Evolutionary conservation across 1,140 invertebrate species (phyloP), one percentile per base, ranked within the genome.

Genomic region (Drosophila quadrilineata): DNA sequence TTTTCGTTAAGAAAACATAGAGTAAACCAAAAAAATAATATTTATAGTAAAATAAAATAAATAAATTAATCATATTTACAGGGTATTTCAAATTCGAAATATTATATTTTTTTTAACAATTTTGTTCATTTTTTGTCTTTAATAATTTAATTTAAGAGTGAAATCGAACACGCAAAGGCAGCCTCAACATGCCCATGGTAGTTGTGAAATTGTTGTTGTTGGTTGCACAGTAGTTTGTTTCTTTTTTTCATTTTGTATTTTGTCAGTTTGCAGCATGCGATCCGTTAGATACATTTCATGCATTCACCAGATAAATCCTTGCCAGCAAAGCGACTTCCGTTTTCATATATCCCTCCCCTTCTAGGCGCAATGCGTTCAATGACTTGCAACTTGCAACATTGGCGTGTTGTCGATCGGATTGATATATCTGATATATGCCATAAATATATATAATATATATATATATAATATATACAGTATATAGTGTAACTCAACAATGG

Each of bases 111-210:
- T 9, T 17, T 21, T 21, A 36, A 35, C 24, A 9, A 1, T 9
- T 38, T 29, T 17, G 24, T 24, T 43, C 26, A 12, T 57, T 38
- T 19, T 10, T 40, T 53, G 9, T 35, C 46, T 57, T 80, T 80
- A 80, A 84, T 84, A 84, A 80, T 80, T 76, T 80, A 80, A 80
- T 80, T 84, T 69, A 35, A 28, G 6, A 64, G 40, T 17, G 45
- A 60, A 76, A 68, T 43, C 41, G 10, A 31, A 45, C 76, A 80
- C 77, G 72, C 76, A 58, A 76, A 41, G 38, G 59, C n/a, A n/a
- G 54, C 33, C 22, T 14, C n/a, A n/a, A n/a, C n/a, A n/a, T n/a
- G n/a, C n/a, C n/a, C n/a, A n/a, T n/a, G n/a, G n/a, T n/a, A n/a
- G n/a, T n/a, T n/a, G n/a, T n/a, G n/a, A n/a, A n/a, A n/a, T n/a